phyloP scores from a whole-genome alignment of 2,888 invertebrate genomes.

The Iselma pallidipennis region DNA sequence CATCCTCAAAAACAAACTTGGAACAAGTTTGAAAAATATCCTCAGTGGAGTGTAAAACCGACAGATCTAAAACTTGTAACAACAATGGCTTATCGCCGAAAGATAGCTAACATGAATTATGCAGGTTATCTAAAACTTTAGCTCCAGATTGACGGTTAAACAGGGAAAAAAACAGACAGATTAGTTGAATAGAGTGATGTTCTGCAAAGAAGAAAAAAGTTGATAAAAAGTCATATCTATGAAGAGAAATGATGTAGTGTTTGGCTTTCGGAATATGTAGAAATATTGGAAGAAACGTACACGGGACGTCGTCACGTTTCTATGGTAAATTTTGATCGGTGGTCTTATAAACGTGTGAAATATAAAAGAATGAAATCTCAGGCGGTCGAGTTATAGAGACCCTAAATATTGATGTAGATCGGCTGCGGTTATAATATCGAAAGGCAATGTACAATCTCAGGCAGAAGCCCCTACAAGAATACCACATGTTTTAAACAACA shows the following conservation, averaged over 20 bases:
- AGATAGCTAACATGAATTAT: slow-evolving; percentile 51
- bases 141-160: not conserved
- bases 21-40: slow-evolving; percentile 31
- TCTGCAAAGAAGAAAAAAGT: too few species aligned
- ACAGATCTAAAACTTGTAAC: slow-evolving; percentile 46
- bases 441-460: slow-evolving; percentile 21
- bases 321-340: slow-evolving; percentile 28
- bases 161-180: not conserved
- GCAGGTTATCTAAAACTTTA: slow-evolving; percentile 26
- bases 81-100: slow-evolving; percentile 48
- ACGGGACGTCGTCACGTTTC: slow-evolving; percentile 20
- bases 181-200: not conserved
- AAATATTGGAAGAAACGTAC: not conserved
- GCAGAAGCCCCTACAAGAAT: slow-evolving; percentile 11
- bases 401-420: slow-evolving; percentile 44
- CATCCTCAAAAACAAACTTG: slow-evolving; percentile 4
- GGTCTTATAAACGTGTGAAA: slow-evolving; percentile 38
- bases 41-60: slow-evolving; percentile 31
- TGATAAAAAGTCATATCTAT: too few species aligned
- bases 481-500: not conserved
- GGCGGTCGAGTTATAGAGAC: slow-evolving; percentile 42
- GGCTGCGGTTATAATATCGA: slow-evolving; percentile 26
- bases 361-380: slow-evolving; percentile 46
- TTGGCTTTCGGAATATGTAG: too few species aligned
- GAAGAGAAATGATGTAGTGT: too few species aligned